A percentile compares a stretch with the other conserved stretches of the same genome.
These are phyloP conservation scores for Dioctria rufipes DNA, from an alignment of 2,888 invertebrate genomes.

Conservation along the genomic window DNA sequence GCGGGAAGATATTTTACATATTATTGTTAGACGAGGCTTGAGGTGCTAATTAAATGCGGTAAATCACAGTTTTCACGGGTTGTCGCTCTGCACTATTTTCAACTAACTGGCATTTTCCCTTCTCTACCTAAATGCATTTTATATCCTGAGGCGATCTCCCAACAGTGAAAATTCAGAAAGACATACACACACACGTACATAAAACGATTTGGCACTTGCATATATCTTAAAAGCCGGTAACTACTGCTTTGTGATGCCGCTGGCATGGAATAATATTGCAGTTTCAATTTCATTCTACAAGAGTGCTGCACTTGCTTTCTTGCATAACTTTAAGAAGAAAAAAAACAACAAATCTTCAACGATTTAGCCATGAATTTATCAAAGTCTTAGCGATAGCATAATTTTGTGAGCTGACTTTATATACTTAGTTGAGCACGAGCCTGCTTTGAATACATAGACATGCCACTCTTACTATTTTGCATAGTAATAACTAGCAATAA, in stretches of 20 bases:
- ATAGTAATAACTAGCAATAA: too few species aligned
- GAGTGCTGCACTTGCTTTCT: background rate
- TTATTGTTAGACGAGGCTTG: slow-evolving; percentile 26
- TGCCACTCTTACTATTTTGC: too few species aligned
- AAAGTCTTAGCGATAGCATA: background rate
- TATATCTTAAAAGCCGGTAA: background rate
- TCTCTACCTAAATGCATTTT: background rate
- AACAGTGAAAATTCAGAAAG: background rate
- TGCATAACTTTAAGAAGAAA: background rate
- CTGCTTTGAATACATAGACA: too few species aligned
- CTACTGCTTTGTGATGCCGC: background rate
- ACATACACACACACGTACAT: too few species aligned
- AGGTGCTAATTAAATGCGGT: slow-evolving; percentile 13
- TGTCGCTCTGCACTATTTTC: background rate
- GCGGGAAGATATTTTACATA: background rate
- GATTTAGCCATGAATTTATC: background rate
- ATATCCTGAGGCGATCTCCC: background rate
- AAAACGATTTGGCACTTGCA: background rate
- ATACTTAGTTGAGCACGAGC: too few species aligned
- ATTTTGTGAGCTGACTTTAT: too few species aligned
- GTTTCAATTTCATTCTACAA: background rate
- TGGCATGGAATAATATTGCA: background rate
- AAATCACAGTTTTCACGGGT: slow-evolving; percentile 1
- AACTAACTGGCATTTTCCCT: background rate
- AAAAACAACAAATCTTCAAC: background rate